Percentiles rank a stretch among this genome's conserved stretches.
Evolutionary conservation across 2,797 vertebrate genomes (phyloP).

Genomic region (Caiman crocodilus): DNA sequence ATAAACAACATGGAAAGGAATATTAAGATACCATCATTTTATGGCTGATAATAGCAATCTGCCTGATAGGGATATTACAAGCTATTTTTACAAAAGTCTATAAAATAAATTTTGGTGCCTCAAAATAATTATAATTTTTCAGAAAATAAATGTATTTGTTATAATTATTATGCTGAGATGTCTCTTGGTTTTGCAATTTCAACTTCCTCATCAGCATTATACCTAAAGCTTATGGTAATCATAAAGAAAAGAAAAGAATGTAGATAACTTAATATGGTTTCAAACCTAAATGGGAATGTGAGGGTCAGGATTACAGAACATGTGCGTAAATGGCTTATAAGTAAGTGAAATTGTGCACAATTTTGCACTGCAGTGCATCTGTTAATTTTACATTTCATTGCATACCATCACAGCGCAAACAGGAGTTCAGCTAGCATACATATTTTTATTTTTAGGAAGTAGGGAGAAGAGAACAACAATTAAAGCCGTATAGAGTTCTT

Average conservation of each 20-base stretch:
- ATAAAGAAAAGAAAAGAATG: neutral
- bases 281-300: neutral
- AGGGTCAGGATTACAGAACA: neutral
- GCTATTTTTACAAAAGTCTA: neutral
- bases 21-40: neutral
- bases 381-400: conserved; percentile 21
- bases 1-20: neutral
- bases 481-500: neutral
- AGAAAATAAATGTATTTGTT: neutral
- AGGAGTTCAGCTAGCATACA: neutral
- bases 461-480: neutral
- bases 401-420: neutral
- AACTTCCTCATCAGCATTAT: neutral
- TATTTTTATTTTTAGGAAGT: neutral
- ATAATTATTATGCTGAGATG: neutral
- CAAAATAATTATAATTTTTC: neutral
- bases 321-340: neutral
- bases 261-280: neutral
- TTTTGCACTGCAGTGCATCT: neutral
- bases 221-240: neutral
- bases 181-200: neutral
- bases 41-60: neutral
- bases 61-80: neutral
- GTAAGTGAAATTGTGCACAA: neutral
- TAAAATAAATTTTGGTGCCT: neutral